Evolutionary conservation across 2,113 vertebrate species (phyloP).

Genomic region (Apteryx owenii): DNA sequence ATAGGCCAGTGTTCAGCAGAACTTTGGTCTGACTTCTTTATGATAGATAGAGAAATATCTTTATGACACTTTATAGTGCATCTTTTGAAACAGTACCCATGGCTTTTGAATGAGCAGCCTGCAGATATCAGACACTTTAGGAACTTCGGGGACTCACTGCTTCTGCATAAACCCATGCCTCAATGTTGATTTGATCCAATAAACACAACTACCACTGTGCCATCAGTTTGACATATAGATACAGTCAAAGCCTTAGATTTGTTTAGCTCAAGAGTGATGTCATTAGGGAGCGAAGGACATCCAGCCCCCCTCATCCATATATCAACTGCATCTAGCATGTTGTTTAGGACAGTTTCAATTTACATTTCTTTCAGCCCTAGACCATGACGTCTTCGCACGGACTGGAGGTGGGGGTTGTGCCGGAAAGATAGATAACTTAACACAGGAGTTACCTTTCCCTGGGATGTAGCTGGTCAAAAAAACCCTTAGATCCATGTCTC

Average conservation of each 20-base stretch:
- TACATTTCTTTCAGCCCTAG: background rate
- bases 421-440: background rate
- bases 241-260: background rate
- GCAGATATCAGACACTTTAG: background rate
- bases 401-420: background rate
- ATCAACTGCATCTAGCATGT: background rate
- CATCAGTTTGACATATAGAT: conserved; percentile 39
- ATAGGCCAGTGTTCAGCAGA: background rate
- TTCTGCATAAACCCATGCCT: background rate
- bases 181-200: conserved; percentile 25
- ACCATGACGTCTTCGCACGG: background rate
- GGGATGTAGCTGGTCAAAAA: background rate
- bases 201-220: background rate
- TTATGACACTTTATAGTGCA: background rate
- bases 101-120: background rate
- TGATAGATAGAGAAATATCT: background rate
- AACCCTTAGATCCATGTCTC: background rate
- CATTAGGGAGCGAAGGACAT: conserved; percentile 29
- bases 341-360: background rate
- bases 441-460: background rate
- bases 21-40: background rate
- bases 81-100: background rate
- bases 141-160: background rate
- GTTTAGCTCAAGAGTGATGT: conserved; percentile 3
- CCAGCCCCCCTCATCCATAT: background rate